Evolutionary conservation across 1,140 invertebrate species (phyloP).

Genomic region (Brachionus calyciflorus): DNA sequence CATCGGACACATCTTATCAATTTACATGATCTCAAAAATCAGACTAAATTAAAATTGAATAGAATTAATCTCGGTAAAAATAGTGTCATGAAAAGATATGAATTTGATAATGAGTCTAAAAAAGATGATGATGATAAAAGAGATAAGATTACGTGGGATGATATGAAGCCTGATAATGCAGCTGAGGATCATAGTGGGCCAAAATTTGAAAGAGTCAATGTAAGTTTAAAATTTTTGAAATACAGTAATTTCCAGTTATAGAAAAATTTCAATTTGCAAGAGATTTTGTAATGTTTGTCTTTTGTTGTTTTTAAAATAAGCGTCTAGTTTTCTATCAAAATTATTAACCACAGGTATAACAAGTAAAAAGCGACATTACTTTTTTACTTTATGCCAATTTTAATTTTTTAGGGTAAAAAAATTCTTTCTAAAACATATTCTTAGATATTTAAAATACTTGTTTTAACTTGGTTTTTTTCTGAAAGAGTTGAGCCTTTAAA

Average conservation of each 20-base stretch:
- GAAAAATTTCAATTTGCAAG: neutral
- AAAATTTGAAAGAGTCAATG: conserved; percentile 59
- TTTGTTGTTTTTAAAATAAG: too few species aligned
- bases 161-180: conserved; percentile 53
- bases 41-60: neutral
- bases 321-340: too few species aligned
- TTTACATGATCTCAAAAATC: conserved; percentile 13
- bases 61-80: neutral
- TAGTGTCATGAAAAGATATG: neutral
- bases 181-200: conserved; percentile 54
- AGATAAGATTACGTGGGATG: conserved; percentile 49
- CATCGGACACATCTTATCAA: neutral
- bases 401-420: too few species aligned
- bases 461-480: too few species aligned
- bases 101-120: neutral
- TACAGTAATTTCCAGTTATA: neutral
- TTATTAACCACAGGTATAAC: too few species aligned
- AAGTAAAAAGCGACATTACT: too few species aligned
- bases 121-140: neutral
- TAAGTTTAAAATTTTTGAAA: conserved; percentile 46
- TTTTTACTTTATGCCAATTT: too few species aligned
- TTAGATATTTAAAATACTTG: too few species aligned
- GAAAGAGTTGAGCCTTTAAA: too few species aligned
- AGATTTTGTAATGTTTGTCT: neutral
- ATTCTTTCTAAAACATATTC: too few species aligned